These are phyloP conservation scores for Ara ararauna DNA, from an alignment of 2,797 vertebrate species.

Conservation along the genomic window DNA sequence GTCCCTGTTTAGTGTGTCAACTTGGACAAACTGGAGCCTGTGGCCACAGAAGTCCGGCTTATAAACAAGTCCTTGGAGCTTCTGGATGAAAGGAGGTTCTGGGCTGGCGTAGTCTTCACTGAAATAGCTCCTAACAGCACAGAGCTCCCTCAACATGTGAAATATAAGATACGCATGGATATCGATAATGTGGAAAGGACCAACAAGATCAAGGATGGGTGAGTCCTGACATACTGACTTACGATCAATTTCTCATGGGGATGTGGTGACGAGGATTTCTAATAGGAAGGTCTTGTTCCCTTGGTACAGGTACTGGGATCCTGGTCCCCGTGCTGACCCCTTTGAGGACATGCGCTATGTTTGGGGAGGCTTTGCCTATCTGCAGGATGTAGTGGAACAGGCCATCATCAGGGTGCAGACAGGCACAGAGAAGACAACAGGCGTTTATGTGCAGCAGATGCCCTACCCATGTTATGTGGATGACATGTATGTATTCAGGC, in stretches of 20 bases:
- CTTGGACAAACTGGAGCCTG: constrained; percentile 93
- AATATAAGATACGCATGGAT: constrained; percentile 99
- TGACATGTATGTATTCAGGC: constrained; percentile 87
- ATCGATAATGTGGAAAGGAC: constrained; percentile 98
- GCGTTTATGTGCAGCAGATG: constrained; percentile 98
- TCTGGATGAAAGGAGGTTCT: constrained; percentile 92
- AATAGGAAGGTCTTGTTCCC: neutral
- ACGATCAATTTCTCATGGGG: neutral
- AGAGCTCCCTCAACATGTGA: constrained; percentile 89
- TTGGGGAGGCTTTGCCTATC: constrained; percentile 96
- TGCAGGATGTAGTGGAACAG: constrained; percentile 95
- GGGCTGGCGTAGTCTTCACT: constrained; percentile 95
- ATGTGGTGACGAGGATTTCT: neutral
- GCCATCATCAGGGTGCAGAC: constrained; percentile 93
- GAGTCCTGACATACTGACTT: constrained; percentile 23
- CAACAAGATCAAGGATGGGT: constrained; percentile 98
- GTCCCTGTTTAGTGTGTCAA: constrained; percentile 88
- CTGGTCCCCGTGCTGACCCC: constrained; percentile 96
- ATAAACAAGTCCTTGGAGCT: constrained; percentile 94
- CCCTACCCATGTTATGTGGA: constrained; percentile 98
- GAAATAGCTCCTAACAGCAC: constrained; percentile 82
- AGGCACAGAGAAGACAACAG: constrained; percentile 87
- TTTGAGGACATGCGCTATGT: constrained; percentile 97
- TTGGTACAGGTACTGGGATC: constrained; percentile 92
- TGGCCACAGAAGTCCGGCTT: constrained; percentile 89